Conservation (phyloP, 2,797 vertebrate genomes). For the Avahi laniger region DNA sequence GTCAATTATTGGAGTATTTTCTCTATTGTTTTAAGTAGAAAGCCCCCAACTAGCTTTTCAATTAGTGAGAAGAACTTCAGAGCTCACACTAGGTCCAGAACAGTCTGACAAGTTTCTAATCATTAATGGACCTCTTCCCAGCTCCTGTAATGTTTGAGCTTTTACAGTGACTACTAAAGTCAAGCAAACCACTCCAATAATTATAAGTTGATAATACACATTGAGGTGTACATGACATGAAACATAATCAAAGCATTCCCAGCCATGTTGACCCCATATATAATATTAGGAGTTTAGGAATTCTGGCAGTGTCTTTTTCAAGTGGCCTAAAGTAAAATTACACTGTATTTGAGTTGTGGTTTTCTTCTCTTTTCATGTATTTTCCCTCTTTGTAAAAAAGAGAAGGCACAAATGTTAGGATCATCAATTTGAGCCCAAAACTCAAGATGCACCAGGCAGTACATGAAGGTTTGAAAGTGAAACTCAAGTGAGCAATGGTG, state of each 20-base stretch:
- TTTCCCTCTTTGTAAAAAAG: conserved; percentile 27
- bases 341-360: not conserved
- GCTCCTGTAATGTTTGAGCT: not conserved
- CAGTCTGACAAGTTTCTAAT: conserved; percentile 27
- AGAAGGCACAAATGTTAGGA: conserved; percentile 18
- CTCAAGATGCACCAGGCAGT: not conserved
- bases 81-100: not conserved
- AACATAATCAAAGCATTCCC: conserved; percentile 21
- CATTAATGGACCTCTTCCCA: conserved; percentile 45
- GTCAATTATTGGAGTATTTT: conserved; percentile 52
- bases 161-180: conserved; percentile 33
- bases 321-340: not conserved
- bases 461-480: conserved; percentile 9
- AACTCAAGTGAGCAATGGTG: not conserved
- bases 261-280: not conserved
- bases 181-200: not conserved
- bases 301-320: not conserved
- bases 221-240: not conserved
- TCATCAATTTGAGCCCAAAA: not conserved
- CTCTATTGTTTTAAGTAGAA: conserved; percentile 33
- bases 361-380: not conserved
- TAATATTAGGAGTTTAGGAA: not conserved
- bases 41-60: conserved; percentile 38
- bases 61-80: conserved; percentile 35
- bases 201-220: conserved; percentile 56